Percentiles rank a stretch among this genome's conserved stretches.
phyloP scores from a whole-genome alignment of 2,113 vertebrate species.

The Fregata magnificens region DNA sequence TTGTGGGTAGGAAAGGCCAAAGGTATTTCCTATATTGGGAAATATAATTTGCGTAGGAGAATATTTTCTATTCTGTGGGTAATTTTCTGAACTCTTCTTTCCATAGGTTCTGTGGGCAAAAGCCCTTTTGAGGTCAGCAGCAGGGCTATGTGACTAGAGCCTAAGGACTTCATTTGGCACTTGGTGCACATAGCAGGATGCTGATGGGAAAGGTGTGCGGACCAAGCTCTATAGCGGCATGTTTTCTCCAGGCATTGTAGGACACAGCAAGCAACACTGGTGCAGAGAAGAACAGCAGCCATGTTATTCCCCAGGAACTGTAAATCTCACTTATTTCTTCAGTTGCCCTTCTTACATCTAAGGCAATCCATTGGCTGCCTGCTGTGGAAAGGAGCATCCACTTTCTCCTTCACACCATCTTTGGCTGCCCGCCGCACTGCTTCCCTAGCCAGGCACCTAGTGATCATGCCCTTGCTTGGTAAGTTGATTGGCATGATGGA shows the following conservation, averaged over 20 bases:
- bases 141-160: neutral
- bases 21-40: neutral
- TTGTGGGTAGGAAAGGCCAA: neutral
- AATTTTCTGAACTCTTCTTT: neutral
- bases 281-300: neutral
- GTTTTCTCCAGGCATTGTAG: neutral
- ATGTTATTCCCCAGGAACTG: neutral
- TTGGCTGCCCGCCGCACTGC: neutral
- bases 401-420: neutral
- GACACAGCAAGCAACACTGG: neutral
- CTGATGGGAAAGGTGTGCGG: neutral
- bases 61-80: neutral
- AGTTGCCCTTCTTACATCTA: neutral
- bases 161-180: neutral
- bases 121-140: neutral
- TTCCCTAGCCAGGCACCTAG: neutral
- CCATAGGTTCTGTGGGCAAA: neutral
- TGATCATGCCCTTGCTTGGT: neutral
- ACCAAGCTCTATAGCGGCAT: neutral
- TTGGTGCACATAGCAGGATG: neutral
- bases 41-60: neutral
- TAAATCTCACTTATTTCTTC: neutral
- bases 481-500: neutral
- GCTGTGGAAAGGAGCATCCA: neutral
- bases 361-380: neutral